These are phyloP conservation scores for Scalopus aquaticus DNA, from an alignment of 2,113 vertebrate species.

Conservation along the genomic window DNA sequence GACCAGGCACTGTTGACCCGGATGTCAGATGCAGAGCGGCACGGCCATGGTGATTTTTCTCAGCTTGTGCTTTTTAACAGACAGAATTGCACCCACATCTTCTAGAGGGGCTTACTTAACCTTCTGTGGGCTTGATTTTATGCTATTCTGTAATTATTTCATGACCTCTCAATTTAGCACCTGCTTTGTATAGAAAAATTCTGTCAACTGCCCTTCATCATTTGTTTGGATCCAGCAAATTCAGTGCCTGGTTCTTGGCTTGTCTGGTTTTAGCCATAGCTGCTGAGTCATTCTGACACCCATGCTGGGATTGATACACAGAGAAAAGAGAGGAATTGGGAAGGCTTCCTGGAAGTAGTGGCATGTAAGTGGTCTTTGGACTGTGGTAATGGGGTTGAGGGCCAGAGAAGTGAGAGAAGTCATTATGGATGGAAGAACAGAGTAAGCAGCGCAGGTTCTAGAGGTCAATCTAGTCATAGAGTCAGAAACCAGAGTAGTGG, in stretches of 20 bases:
- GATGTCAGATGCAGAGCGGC: not conserved
- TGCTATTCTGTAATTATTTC: not conserved
- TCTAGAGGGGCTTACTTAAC: not conserved
- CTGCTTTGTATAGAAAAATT: not conserved
- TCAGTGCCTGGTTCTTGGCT: not conserved
- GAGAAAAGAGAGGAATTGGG: not conserved
- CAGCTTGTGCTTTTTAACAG: not conserved
- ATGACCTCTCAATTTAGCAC: not conserved
- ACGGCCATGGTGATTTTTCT: not conserved
- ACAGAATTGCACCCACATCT: not conserved
- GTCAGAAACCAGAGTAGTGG: not conserved
- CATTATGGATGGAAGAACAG: not conserved
- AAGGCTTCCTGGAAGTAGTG: not conserved
- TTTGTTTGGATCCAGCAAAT: not conserved
- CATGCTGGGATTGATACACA: not conserved
- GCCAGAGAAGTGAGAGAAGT: not conserved
- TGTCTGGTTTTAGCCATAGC: not conserved
- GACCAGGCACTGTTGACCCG: not conserved
- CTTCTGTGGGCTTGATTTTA: not conserved
- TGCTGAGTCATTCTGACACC: not conserved
- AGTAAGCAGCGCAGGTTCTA: not conserved
- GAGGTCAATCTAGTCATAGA: not conserved
- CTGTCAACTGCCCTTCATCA: not conserved
- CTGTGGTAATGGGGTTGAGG: not conserved
- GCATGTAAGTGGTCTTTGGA: not conserved